Evolutionary conservation across 1,140 invertebrate genomes (phyloP), one percentile per base, ranked within the genome.

Genomic region (Chrysomallon squamiferum): DNA sequence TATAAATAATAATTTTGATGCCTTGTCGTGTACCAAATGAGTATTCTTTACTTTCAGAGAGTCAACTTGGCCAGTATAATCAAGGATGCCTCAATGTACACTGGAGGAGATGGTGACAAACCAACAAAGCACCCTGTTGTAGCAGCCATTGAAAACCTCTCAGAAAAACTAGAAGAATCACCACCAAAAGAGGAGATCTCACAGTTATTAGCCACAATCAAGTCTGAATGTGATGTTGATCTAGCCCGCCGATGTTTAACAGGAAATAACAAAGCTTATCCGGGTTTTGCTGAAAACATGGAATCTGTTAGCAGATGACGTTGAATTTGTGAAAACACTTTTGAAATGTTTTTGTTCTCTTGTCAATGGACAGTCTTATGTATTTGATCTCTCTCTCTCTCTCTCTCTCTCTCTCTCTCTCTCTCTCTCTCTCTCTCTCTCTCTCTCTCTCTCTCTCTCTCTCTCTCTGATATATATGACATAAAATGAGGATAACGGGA

Each of bases 11-110:
- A n/a, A n/a, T n/a, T n/a, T n/a, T n/a, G n/a, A n/a, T n/a, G n/a
- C n/a, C n/a, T n/a, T n/a, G n/a, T n/a, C n/a, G n/a, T n/a, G n/a
- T n/a, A n/a, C n/a, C n/a, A n/a, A n/a, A n/a, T n/a, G n/a, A n/a
- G n/a, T n/a, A n/a, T n/a, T n/a, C n/a, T n/a, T n/a, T n/a, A 27
- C 49, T 18, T 86, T 57, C 83, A 95, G 93, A 93, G 92, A 77
- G 90, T 94, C 22, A 90, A 93, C 85, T 85, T 95, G 65, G 89
- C 88, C 57, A 92, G 92, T 75, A 93, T 96, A 57, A 91, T 94
- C 30, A 92, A 91, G 83, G 90, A 93, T 76, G 35, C 79, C 15
- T 66, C 59, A 27, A 45, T 77, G 25, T 78, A 78, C 56, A 60
- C 50, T 50, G 58, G 35, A 61, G 62, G 33, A 49, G 59, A 71